Percentiles rank a stretch among this genome's conserved stretches.
Evolutionary conservation across 92 coral and sea anemone species (phyloP).

Genomic region (Montipora capitata): DNA sequence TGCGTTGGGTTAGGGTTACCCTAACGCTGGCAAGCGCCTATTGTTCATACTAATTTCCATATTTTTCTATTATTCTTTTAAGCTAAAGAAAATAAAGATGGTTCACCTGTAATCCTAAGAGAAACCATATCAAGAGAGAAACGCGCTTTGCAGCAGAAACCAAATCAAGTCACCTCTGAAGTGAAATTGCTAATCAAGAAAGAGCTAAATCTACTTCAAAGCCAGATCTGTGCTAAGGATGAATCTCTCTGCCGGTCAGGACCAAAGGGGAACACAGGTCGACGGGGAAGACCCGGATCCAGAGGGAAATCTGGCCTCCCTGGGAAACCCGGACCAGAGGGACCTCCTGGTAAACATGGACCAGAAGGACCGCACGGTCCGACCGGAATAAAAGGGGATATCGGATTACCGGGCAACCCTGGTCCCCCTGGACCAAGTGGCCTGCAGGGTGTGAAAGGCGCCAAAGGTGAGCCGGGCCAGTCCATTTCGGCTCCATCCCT

Average conservation of each 20-base stretch:
- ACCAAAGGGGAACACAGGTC: constrained; percentile 75
- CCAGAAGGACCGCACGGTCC: constrained; percentile 62
- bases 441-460: constrained; percentile 57
- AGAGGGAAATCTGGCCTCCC: constrained; percentile 66
- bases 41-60: too few species aligned
- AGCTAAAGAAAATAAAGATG: not conserved
- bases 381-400: constrained; percentile 48
- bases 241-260: constrained; percentile 75
- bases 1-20: too few species aligned
- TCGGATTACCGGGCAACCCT: constrained; percentile 56
- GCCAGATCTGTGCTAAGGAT: constrained; percentile 67
- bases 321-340: constrained; percentile 64
- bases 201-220: constrained; percentile 62
- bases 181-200: constrained; percentile 39
- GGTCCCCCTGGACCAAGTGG: constrained; percentile 71
- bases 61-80: not conserved
- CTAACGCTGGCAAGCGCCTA: too few species aligned
- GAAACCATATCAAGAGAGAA: not conserved
- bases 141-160: not conserved
- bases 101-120: not conserved
- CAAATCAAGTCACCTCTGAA: not conserved
- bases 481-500: constrained; percentile 65
- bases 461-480: constrained; percentile 59
- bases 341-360: constrained; percentile 76
- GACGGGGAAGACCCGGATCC: constrained; percentile 71